Evolutionary conservation across 1,140 invertebrate species (phyloP).

Genomic region (roundworm (Caenorhabditis elegans)): WBcel235 BX284602.5:6259501-6260000

Average conservation of each 20-base stretch:
- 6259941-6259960: not conserved
- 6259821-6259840: not conserved
- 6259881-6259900: not conserved
- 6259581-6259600: conserved; percentile 19
- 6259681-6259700: conserved; percentile 26
- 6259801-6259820: not conserved
- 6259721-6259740: too few species aligned
- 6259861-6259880: conserved; percentile 14
- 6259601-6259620: not conserved
- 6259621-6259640: not conserved
- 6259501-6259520: too few species aligned
- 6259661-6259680: conserved; percentile 10
- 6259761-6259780: not conserved
- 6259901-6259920: not conserved
- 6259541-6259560: not conserved
- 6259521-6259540: not conserved
- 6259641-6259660: conserved; percentile 30
- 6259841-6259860: not conserved
- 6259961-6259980: not conserved
- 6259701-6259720: not conserved
- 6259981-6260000: not conserved
- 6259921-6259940: not conserved
- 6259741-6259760: conserved; percentile 16
- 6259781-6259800: not conserved
- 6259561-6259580: not conserved